Base-by-base conservation (phyloP, 2,113 vertebrate species). In the Corythaeola cristata region DNA sequence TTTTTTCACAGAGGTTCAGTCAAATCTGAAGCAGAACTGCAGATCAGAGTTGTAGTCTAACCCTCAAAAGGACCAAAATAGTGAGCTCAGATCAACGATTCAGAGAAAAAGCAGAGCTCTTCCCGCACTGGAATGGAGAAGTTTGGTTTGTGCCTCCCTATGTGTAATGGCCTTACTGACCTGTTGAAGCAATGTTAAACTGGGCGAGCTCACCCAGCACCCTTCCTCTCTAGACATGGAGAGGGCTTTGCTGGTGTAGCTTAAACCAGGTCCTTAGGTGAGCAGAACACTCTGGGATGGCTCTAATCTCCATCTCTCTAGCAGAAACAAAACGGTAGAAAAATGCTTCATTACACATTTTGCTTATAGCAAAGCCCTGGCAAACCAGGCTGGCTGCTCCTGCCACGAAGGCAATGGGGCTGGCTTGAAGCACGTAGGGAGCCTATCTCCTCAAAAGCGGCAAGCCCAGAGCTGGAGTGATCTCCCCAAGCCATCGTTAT, bases 11-110 rank as follows among this genome's bases (percentile, higher is more conserved):
- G 69, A 56, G 24, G 21, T 90, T 77, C 44, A 62, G 52, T 56
- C 60, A 90, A 96, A 82, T 55, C 73, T 89, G 41, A 92, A 91
- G 60, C 88, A 93, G 62, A 93, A 85, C 24, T 72, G 35, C 7
- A 35, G 39, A 39, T 64, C 7, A 3, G 52, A 58, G 49, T 30
- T 68, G 6, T 53, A 69, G 86, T 12, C 47, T 84, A 56, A 68
- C 12, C 15, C 47, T 85, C 59, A 74, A 50, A 55, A 33, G 52
- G 37, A 67, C 33, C 59, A 21, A 67, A 88, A 37, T 11, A 86
- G 20, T 12, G 21, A 91, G 37, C 28, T 67, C 37, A 44, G 67
- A 39, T 16, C 39, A 22, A 5, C 20, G 69, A 73, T 44, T 85
- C 64, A 75, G 60, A 75, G 47, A 35, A 85, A 89, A 95, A 94